Base-by-base conservation (phyloP, 2,113 vertebrate genomes). In the Limanda limanda region DNA sequence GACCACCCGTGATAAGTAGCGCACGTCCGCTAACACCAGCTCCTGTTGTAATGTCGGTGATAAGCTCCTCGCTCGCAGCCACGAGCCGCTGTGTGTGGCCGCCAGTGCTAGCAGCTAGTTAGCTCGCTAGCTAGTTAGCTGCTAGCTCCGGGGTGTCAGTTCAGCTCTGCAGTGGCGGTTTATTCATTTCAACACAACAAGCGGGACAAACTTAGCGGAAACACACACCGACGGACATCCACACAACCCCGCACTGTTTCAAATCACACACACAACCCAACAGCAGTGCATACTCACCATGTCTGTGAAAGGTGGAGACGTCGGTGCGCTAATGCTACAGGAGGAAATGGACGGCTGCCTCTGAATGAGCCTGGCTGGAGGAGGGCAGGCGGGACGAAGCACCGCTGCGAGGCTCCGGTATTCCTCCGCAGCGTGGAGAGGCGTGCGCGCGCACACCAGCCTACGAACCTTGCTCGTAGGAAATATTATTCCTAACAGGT, bases 211-310 rank as follows among this genome's bases (percentile, higher is more conserved):
- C 40, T 42, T 48, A 0, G 1, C 17, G 37, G 20, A 54, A n/a
- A n/a, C 8, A 54, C 14, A 54, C 51, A 11, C 18, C 51, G 7
- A 8, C 18, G 2, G 20, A n/a, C 51, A n/a, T 9, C 21, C 51
- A 42, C 40, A 13, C 40, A 54, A n/a, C 7, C 51, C 20, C 20
- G n/a, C 51, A n/a, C 9, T n/a, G 20, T 54, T 54, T 54, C 20
- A 42, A n/a, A 71, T 10, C 1, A 31, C 27, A 31, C 27, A 31
- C 5, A 31, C 31, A 31, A 1, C 5, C 31, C 20, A 23, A 54
- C 0, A 1, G 3, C 59, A 10, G 11, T 1, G 21, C n/a, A 52
- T 77, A 89, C 92, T 92, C 82, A 92, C 92, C 92, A 93, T 93
- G 25, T 84, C 69, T 90, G 83, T 54, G 48, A 0, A 17, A 80